These are phyloP conservation scores for Sinotaia quadrata DNA, from an alignment of 2,888 invertebrate genomes.

Conservation along the genomic window DNA sequence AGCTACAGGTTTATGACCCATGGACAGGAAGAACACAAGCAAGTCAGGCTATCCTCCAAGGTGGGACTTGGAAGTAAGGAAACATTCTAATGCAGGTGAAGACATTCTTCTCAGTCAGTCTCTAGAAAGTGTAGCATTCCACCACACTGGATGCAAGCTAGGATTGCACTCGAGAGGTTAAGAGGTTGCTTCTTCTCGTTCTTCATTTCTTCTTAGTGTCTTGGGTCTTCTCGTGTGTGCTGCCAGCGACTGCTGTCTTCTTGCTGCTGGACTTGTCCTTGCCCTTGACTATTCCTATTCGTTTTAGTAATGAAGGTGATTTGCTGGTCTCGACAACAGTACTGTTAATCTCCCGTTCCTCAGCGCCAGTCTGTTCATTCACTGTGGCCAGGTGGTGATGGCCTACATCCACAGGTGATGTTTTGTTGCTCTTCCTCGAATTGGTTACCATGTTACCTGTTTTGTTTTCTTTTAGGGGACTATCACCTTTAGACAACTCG, in stretches of 20 bases:
- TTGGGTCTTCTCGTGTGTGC: constrained; percentile 37
- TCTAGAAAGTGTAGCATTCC: too few species aligned
- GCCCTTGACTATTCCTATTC: constrained; percentile 49
- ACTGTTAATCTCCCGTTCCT: constrained; percentile 32
- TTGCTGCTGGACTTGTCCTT: constrained; percentile 43
- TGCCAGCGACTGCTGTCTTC: constrained; percentile 18
- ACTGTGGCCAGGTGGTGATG: constrained; percentile 40
- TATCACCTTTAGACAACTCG: constrained; percentile 20
- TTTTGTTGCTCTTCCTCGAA: constrained; percentile 14
- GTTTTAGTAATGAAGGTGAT: constrained; percentile 53
- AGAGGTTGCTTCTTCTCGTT: too few species aligned
- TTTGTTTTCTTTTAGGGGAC: not conserved
- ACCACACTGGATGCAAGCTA: too few species aligned
- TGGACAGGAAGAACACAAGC: constrained; percentile 4
- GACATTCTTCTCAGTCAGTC: not conserved
- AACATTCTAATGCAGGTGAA: not conserved
- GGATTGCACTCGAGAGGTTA: too few species aligned
- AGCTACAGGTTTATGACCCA: not conserved
- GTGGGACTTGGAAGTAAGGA: not conserved
- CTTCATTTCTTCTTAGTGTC: constrained; percentile 34
- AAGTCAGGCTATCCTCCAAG: not conserved
- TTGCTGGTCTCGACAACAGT: constrained; percentile 44
- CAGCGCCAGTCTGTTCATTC: constrained; percentile 35
- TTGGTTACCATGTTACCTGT: constrained; percentile 9
- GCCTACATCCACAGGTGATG: constrained; percentile 24